Percentiles rank a stretch among this genome's conserved stretches.
Evolutionary conservation across 2,797 vertebrate genomes (phyloP).

Genomic region (Gadopsis bispinosus): DNA sequence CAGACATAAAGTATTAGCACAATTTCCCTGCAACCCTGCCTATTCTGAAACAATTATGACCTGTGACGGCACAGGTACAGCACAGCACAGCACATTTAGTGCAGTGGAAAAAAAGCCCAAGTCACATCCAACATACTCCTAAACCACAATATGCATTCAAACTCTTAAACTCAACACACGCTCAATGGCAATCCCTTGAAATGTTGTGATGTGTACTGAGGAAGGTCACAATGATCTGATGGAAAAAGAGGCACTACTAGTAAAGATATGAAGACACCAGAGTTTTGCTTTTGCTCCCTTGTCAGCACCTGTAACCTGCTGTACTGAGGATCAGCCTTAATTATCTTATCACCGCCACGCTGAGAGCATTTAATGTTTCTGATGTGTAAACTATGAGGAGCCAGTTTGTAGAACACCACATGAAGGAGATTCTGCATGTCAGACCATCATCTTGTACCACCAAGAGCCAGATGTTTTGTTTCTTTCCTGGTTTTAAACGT

Average conservation of each 20-base stretch:
- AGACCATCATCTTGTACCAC: not conserved
- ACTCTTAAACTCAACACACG: slow-evolving; percentile 38
- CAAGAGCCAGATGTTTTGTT: not conserved
- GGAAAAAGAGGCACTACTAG: slow-evolving; percentile 82
- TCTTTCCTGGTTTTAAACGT: not conserved
- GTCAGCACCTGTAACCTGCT: slow-evolving; percentile 43
- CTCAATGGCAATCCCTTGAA: slow-evolving; percentile 40
- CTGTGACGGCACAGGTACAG: slow-evolving; percentile 25
- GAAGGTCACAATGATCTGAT: slow-evolving; percentile 58
- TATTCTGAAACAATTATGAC: not conserved
- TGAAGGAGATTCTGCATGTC: not conserved
- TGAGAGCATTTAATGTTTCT: slow-evolving; percentile 23
- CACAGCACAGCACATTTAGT: slow-evolving; percentile 23
- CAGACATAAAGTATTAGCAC: not conserved
- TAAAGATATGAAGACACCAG: slow-evolving; percentile 73
- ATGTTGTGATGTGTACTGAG: slow-evolving; percentile 35
- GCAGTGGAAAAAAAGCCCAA: slow-evolving; percentile 20
- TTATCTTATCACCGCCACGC: slow-evolving; percentile 10
- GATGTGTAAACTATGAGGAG: slow-evolving; percentile 32
- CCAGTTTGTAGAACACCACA: slow-evolving; percentile 18
- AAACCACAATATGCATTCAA: slow-evolving; percentile 40
- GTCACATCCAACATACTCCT: slow-evolving; percentile 26
- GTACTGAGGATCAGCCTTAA: slow-evolving; percentile 5
- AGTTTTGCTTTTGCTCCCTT: slow-evolving; percentile 44
- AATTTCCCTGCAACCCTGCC: not conserved